These are phyloP conservation scores for Ptyas mucosa DNA, from an alignment of 2,113 vertebrate genomes.

Conservation along the genomic window DNA sequence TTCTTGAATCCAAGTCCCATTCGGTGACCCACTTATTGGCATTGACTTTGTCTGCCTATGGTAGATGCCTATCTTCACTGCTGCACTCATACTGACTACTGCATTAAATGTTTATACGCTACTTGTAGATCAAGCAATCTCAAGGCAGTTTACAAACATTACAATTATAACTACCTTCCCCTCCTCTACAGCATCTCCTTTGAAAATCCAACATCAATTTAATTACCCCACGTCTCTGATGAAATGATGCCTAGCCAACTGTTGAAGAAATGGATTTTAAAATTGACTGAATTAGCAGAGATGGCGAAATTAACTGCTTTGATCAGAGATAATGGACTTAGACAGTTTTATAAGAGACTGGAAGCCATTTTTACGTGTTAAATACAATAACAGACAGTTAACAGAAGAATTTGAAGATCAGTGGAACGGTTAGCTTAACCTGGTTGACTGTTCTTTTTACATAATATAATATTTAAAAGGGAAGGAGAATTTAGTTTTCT, in stretches of 20 bases:
- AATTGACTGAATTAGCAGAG: not conserved
- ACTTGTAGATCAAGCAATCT: not conserved
- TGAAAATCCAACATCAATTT: not conserved
- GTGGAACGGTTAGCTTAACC: not conserved
- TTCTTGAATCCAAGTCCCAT: not conserved
- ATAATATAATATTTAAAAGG: too few relatives aligned
- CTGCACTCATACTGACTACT: not conserved
- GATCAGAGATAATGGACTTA: not conserved
- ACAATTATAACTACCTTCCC: not conserved
- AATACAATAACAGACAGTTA: not conserved
- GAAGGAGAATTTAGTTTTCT: too few relatives aligned
- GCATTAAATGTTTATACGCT: not conserved
- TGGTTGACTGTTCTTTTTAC: not conserved
- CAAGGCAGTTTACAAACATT: not conserved
- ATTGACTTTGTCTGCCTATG: not conserved
- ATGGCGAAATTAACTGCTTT: not conserved
- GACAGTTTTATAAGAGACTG: not conserved
- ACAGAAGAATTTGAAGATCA: not conserved
- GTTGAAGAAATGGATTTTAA: not conserved
- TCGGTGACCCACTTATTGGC: not conserved
- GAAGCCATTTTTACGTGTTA: not conserved
- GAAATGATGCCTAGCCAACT: not conserved
- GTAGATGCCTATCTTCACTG: not conserved
- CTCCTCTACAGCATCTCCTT: not conserved
- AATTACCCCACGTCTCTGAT: not conserved